Conservation (phyloP, 2,888 invertebrate species). For the Eupithecia centaureata region DNA sequence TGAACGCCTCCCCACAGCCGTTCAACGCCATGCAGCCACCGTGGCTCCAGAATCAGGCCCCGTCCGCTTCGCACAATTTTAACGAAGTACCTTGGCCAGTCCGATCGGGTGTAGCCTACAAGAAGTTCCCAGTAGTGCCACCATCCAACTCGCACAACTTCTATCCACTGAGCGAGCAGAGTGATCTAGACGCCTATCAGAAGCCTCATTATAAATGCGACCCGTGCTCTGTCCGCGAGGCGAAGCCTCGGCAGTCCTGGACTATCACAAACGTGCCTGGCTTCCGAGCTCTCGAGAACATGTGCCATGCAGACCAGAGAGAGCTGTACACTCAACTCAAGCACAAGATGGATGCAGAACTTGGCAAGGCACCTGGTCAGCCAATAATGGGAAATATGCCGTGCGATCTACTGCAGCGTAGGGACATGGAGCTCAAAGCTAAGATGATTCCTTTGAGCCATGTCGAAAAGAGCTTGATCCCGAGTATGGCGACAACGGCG, state of each 20-base stretch:
- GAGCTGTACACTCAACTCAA: constrained; percentile 76
- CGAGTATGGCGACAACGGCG: constrained; percentile 73
- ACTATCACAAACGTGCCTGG: constrained; percentile 78
- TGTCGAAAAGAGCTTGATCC: constrained; percentile 77
- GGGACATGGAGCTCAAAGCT: constrained; percentile 77
- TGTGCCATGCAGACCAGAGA: constrained; percentile 75
- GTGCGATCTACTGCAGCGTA: constrained; percentile 72
- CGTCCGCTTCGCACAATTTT: constrained; percentile 63
- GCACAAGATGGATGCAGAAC: constrained; percentile 78
- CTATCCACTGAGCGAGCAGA: constrained; percentile 71
- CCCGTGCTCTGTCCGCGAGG: constrained; percentile 70
- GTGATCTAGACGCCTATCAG: constrained; percentile 69
- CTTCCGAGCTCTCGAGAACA: constrained; percentile 71
- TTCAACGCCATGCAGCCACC: constrained; percentile 75
- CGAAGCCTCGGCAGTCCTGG: constrained; percentile 80
- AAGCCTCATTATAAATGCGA: constrained; percentile 75
- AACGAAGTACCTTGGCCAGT: constrained; percentile 75
- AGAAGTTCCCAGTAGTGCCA: constrained; percentile 75
- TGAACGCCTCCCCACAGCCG: constrained; percentile 72
- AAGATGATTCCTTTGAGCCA: constrained; percentile 81
- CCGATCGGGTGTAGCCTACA: constrained; percentile 68
- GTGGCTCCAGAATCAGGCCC: constrained; percentile 73
- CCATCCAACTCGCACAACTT: constrained; percentile 70
- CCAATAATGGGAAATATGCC: constrained; percentile 66
- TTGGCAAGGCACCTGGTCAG: constrained; percentile 75